Conservation (phyloP, 2,888 invertebrate genomes). For the Adelognathus sp. region DNA sequence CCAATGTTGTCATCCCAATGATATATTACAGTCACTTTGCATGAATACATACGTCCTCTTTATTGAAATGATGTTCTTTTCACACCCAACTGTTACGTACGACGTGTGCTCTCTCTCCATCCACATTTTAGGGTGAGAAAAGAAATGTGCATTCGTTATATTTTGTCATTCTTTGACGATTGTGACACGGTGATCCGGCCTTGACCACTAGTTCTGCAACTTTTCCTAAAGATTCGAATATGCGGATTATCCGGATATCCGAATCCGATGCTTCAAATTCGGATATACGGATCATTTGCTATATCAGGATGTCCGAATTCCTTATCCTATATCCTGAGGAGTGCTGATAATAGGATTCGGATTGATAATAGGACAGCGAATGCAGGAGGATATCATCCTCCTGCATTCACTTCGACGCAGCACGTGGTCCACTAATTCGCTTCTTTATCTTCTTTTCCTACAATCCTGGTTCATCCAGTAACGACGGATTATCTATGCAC, state of each 20-base stretch:
- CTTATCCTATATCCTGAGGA: not conserved
- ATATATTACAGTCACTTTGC: constrained; percentile 25
- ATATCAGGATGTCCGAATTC: too few relatives aligned
- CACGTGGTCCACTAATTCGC: not conserved
- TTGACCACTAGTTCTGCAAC: too few relatives aligned
- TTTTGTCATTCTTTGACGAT: not conserved
- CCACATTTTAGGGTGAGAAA: not conserved
- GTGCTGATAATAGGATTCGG: too few relatives aligned
- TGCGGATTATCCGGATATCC: too few relatives aligned
- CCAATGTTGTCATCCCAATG: constrained; percentile 39
- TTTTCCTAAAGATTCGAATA: too few relatives aligned
- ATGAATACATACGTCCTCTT: constrained; percentile 20
- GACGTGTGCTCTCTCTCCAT: not conserved
- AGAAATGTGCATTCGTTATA: not conserved
- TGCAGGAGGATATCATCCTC: not conserved
- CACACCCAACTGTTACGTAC: not conserved
- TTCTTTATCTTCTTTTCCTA: not conserved
- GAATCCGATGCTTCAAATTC: too few relatives aligned
- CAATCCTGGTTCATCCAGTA: constrained; percentile 48
- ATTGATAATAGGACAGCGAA: too few relatives aligned
- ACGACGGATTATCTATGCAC: not conserved
- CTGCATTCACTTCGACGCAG: constrained; percentile 19
- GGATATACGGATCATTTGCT: too few relatives aligned
- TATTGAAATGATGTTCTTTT: constrained; percentile 1
- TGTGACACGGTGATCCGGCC: not conserved